phyloP scores from a whole-genome alignment of 2,113 vertebrate genomes.

The Ceratotherium simum region DNA sequence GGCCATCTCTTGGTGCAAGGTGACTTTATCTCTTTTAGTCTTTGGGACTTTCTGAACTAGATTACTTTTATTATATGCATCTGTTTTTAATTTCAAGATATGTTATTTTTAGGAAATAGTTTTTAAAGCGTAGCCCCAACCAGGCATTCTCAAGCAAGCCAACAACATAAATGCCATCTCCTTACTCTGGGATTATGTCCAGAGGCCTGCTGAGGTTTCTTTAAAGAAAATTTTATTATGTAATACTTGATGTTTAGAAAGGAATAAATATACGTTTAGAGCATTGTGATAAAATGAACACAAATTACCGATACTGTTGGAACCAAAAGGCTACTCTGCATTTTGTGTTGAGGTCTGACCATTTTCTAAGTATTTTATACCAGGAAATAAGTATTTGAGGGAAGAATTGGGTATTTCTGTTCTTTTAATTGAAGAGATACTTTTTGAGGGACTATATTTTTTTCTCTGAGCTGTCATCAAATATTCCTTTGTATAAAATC shows the following conservation, averaged over 20 bases:
- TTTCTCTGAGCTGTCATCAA: slow-evolving; percentile 34
- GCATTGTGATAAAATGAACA: neutral
- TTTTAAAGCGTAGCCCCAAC: neutral
- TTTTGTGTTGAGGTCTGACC: slow-evolving; percentile 23
- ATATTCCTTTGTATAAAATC: slow-evolving; percentile 52
- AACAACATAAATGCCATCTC: neutral
- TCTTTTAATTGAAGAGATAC: slow-evolving; percentile 43
- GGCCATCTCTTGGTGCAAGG: slow-evolving; percentile 93
- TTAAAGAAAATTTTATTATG: neutral
- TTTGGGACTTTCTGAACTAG: neutral
- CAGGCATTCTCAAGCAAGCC: slow-evolving; percentile 22
- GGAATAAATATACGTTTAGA: neutral
- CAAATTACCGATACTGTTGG: neutral
- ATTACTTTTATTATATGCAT: neutral
- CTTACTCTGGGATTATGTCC: neutral
- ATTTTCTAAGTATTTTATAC: slow-evolving; percentile 50
- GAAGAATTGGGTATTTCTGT: neutral
- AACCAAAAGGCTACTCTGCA: neutral
- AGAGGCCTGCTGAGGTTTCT: neutral
- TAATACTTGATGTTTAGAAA: neutral
- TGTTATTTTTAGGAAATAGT: neutral
- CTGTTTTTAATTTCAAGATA: slow-evolving; percentile 50
- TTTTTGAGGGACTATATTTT: slow-evolving; percentile 26
- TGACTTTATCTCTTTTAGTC: slow-evolving; percentile 74
- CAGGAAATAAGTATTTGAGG: neutral